phyloP scores from a whole-genome alignment of 2,888 invertebrate species.

The Euplagia quadripunctaria region DNA sequence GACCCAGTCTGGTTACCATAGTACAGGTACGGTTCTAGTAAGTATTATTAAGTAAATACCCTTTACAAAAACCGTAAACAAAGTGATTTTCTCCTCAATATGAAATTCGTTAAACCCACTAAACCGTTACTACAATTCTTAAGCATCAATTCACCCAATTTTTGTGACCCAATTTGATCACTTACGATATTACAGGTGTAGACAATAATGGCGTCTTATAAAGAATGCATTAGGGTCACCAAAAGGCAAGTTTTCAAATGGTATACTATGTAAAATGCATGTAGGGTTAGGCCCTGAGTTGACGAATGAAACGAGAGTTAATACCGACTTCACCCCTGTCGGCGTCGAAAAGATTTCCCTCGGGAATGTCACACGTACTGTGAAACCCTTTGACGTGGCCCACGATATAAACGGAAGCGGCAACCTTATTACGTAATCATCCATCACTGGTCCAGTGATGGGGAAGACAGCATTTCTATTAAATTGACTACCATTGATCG shows the following conservation, averaged over 20 bases:
- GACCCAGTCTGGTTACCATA: too few relatives aligned
- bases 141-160: conserved; percentile 21
- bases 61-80: background rate
- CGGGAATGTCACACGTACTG: conserved; percentile 64
- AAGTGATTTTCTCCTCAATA: background rate
- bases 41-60: background rate
- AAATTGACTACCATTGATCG: background rate
- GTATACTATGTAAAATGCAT: conserved; percentile 74
- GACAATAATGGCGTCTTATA: conserved; percentile 43
- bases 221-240: conserved; percentile 52
- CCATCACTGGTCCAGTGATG: background rate
- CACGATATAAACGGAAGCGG: conserved; percentile 37
- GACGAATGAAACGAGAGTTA: conserved; percentile 83
- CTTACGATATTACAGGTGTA: conserved; percentile 35
- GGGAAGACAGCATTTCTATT: background rate
- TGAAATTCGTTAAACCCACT: background rate
- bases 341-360: conserved; percentile 83
- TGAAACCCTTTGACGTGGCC: conserved; percentile 56
- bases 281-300: conserved; percentile 63
- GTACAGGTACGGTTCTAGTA: too few relatives aligned
- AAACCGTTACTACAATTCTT: conserved; percentile 13
- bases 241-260: conserved; percentile 47
- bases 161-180: conserved; percentile 30
- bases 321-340: conserved; percentile 77
- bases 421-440: conserved; percentile 13